A percentile compares a stretch with the other conserved stretches of the same genome.
Conservation (phyloP, 2,888 invertebrate genomes). For the Argynnis bischoffii region DNA sequence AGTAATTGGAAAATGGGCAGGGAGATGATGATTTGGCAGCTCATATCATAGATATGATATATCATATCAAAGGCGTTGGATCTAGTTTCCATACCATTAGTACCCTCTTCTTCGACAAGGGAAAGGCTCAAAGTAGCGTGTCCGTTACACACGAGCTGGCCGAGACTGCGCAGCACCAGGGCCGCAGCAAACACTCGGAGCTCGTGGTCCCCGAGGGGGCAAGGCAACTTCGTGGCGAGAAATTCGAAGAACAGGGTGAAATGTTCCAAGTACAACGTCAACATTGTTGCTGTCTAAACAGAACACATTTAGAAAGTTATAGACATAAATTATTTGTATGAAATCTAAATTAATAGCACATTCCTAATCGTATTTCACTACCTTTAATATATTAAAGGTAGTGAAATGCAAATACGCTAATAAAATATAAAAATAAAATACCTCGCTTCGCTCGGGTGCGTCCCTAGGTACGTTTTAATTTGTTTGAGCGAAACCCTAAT, state of each 20-base stretch:
- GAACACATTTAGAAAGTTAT: conserved; percentile 19
- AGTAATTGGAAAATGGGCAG: too few species aligned
- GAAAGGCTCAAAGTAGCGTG: conserved; percentile 81
- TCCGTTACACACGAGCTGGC: conserved; percentile 91
- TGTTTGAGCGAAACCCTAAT: too few species aligned
- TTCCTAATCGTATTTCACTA: too few species aligned
- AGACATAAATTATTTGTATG: too few species aligned
- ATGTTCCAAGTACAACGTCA: conserved; percentile 84
- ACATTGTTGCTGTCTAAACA: conserved; percentile 85
- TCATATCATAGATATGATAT: too few species aligned
- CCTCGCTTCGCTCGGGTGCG: too few species aligned
- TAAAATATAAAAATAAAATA: too few species aligned
- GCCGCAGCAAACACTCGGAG: conserved; percentile 83
- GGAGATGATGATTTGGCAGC: too few species aligned
- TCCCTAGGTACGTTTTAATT: too few species aligned
- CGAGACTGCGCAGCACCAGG: conserved; percentile 87
- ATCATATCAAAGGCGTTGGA: neutral
- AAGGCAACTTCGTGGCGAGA: conserved; percentile 65
- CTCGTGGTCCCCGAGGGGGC: conserved; percentile 54
- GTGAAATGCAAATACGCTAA: too few species aligned
- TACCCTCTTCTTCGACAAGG: conserved; percentile 46
- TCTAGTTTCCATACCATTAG: neutral
- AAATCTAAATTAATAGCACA: too few species aligned
- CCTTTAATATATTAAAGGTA: too few species aligned
- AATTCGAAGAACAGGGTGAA: conserved; percentile 85